Evolutionary conservation across 2,113 vertebrate genomes (phyloP).

Genomic region (Osmerus eperlanus): DNA sequence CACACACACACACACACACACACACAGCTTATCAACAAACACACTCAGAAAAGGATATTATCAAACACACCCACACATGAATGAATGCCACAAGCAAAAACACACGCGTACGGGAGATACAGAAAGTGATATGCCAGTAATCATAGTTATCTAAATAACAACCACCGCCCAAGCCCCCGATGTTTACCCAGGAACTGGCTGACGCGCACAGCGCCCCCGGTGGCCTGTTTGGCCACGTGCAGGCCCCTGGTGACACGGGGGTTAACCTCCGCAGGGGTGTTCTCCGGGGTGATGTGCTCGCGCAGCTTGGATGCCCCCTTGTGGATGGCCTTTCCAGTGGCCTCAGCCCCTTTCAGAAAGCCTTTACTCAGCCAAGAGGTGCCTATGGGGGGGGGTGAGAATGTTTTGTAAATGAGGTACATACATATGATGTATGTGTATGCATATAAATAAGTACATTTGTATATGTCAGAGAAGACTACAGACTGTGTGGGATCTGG

Average conservation of each 20-base stretch:
- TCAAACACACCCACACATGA: background rate
- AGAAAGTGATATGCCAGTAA: background rate
- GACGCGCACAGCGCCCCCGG: slow-evolving; percentile 86
- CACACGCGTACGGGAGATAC: background rate
- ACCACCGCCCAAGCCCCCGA: background rate
- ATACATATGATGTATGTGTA: no score
- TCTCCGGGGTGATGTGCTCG: slow-evolving; percentile 87
- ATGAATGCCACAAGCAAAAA: no score
- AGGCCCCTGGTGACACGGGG: slow-evolving; percentile 81
- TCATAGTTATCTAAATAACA: background rate
- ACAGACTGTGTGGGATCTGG: no score
- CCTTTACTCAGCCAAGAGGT: slow-evolving; percentile 85
- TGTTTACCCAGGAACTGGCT: slow-evolving; percentile 87
- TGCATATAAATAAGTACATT: no score
- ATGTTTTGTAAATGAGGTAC: no score
- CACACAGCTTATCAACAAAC: background rate
- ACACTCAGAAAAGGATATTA: background rate
- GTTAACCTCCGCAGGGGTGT: slow-evolving; percentile 85
- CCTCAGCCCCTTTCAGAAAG: slow-evolving; percentile 86
- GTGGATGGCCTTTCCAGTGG: slow-evolving; percentile 87
- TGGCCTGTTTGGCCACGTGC: slow-evolving; percentile 82
- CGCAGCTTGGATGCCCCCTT: slow-evolving; percentile 86
- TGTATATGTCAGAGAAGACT: no score
- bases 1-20: background rate
- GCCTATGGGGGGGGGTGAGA: slow-evolving; percentile 67